Evolutionary conservation across 2,113 vertebrate genomes (phyloP), one percentile per base, ranked within the genome.

Genomic region (Heterotis niloticus): DNA sequence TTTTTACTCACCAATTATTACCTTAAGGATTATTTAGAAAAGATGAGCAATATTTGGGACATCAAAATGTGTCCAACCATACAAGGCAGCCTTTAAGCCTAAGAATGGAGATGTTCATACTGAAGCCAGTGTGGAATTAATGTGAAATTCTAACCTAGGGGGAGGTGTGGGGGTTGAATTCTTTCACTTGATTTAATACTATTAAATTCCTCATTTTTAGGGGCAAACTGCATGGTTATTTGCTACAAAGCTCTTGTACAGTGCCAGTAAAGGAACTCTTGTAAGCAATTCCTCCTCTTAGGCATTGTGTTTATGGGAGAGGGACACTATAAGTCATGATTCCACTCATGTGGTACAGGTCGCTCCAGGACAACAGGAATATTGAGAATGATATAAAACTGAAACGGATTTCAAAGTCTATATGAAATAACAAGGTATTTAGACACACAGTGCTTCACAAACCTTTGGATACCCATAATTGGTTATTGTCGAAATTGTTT

Each of bases 201-300:
- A 80, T 76, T 80, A 68, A 76, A 79, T 76, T 20, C 52, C 24
- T 68, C 64, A 66, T 76, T 76, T 56, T 67, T 24, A 51, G 65
- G 28, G 71, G 20, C 34, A 44, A 75, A 56, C 59, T 51, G 69
- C 52, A 44, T 29, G n/a, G 29, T 23, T 34, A 26, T 66, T 77
- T 62, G 66, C 69, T 24, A 28, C 24, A 1, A n/a, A 64, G 78
- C 56, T 79, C 28, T 70, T 34, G 54, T 5, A 76, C 51, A 78
- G 20, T 23, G 67, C 67, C 57, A 62, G 67, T 64, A 44, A 64
- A 67, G 29, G 54, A 77, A 66, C 34, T 17, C 76, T 64, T 13
- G 67, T 29, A 51, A 69, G 54, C 64, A 44, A 69, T 68, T 68
- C 52, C 54, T 57, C 24, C 76, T 54, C 64, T 67, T 77, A 51